A percentile compares a stretch with the other conserved stretches of the same genome.
phyloP scores from a whole-genome alignment of 1,140 invertebrate species.

The Lepidurus packardi region DNA sequence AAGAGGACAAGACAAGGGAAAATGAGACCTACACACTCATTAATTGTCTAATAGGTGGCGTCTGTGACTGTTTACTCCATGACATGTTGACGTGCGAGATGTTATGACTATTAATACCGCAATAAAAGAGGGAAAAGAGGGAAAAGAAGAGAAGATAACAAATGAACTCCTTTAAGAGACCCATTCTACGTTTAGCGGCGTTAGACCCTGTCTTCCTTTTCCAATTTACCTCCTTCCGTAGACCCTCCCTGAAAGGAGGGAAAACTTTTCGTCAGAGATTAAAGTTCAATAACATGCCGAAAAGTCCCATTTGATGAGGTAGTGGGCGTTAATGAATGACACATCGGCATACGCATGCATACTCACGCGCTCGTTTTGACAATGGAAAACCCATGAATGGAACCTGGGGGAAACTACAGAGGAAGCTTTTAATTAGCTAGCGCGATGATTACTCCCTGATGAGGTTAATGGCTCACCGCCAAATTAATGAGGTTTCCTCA shows the following conservation, averaged over 20 bases:
- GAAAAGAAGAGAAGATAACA: too few relatives aligned
- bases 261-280: neutral
- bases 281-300: neutral
- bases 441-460: neutral
- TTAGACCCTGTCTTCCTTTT: too few relatives aligned
- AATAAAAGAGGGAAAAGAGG: too few relatives aligned
- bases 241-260: neutral
- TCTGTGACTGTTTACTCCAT: too few relatives aligned
- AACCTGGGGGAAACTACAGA: neutral
- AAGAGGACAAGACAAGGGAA: neutral
- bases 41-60: neutral
- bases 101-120: too few relatives aligned
- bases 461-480: neutral
- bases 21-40: neutral
- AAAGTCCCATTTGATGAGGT: neutral
- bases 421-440: constrained; percentile 1
- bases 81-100: too few relatives aligned
- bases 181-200: too few relatives aligned
- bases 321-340: constrained; percentile 10
- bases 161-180: too few relatives aligned
- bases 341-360: constrained; percentile 11
- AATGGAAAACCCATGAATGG: constrained; percentile 19
- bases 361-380: constrained; percentile 9
- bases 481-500: neutral
- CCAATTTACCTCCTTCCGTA: neutral